Conservation (phyloP, 2,113 vertebrate species). For the Casuarius casuarius region DNA sequence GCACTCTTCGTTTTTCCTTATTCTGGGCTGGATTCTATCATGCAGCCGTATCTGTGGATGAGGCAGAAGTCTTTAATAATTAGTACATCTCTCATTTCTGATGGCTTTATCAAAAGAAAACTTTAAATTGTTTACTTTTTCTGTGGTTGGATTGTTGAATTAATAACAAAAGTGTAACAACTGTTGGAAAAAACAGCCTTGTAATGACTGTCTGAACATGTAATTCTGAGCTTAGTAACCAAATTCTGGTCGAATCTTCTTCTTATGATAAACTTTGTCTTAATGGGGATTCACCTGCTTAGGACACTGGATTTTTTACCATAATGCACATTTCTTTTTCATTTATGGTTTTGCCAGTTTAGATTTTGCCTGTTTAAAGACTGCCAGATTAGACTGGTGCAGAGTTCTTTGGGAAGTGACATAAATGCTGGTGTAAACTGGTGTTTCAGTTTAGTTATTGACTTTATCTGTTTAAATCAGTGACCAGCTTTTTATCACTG, state of each 20-base stretch:
- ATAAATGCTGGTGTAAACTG: not conserved
- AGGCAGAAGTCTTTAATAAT: conserved; percentile 7
- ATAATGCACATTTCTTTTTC: not conserved
- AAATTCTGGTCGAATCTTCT: not conserved
- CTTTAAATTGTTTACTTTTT: conserved; percentile 47
- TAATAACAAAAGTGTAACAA: conserved; percentile 40
- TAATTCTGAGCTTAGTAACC: not conserved
- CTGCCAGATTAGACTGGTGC: not conserved
- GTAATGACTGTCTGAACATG: not conserved
- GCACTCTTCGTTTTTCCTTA: not conserved
- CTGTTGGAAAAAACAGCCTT: not conserved
- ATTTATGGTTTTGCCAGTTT: not conserved
- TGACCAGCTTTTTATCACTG: not conserved
- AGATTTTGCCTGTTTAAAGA: not conserved
- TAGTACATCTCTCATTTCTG: conserved; percentile 9
- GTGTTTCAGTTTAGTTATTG: not conserved
- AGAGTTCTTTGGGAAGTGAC: not conserved
- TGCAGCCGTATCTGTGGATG: not conserved
- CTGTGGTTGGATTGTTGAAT: conserved; percentile 24
- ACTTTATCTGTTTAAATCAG: not conserved
- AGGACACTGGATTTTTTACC: not conserved
- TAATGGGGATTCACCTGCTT: not conserved
- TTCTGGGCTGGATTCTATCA: not conserved
- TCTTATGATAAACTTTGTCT: not conserved
- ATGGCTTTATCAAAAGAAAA: conserved; percentile 35